phyloP scores from a whole-genome alignment of 37 sponge, comb jelly and placozoan genomes.

The Ianthella basta region DNA sequence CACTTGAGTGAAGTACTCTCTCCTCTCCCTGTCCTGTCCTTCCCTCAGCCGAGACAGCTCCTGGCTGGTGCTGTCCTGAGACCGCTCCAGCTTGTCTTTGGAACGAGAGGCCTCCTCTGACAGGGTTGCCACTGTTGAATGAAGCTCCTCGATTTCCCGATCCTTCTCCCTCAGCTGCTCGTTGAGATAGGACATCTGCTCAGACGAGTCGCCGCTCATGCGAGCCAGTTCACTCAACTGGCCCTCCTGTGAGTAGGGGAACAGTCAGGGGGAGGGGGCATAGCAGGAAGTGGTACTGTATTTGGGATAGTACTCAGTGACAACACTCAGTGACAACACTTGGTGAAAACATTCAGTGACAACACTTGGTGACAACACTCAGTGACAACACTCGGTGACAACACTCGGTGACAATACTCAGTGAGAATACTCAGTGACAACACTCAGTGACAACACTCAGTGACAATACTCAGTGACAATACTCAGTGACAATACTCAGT shows the following conservation, averaged over 20 bases:
- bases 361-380: no score
- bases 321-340: no score
- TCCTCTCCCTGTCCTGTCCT: not conserved
- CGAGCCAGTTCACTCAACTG: constrained; percentile 31
- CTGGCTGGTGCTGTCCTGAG: not conserved
- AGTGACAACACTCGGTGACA: no score
- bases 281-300: not conserved
- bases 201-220: constrained; percentile 52
- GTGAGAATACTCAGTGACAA: no score
- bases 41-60: not conserved
- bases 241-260: not conserved
- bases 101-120: not conserved
- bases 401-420: no score
- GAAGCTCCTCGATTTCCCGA: constrained; percentile 32
- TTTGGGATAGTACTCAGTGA: no score
- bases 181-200: constrained; percentile 41
- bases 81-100: constrained; percentile 7
- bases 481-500: no score
- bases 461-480: no score
- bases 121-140: not conserved
- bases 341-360: no score
- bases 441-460: no score
- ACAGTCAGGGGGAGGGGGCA: not conserved
- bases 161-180: constrained; percentile 62
- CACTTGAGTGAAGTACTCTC: not conserved